These are phyloP conservation scores for Anagyrus pseudococci DNA, from an alignment of 2,888 invertebrate species.

Conservation along the genomic window DNA sequence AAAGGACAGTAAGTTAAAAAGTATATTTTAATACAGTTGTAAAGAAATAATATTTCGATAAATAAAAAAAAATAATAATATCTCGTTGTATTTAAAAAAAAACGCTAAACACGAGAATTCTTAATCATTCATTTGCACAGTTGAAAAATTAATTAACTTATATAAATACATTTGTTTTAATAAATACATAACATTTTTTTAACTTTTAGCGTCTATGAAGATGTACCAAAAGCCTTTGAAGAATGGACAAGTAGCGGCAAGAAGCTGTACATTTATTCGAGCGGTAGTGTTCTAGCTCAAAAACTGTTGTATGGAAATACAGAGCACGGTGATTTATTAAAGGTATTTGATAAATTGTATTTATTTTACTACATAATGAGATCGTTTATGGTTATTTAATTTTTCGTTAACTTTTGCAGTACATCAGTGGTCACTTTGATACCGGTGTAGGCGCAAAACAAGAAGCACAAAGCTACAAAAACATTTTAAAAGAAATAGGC, in stretches of 20 bases:
- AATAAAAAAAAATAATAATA: background rate
- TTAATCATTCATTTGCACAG: background rate
- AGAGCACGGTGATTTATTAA: conserved; percentile 76
- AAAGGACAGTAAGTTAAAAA: conserved; percentile 84
- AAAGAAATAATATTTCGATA: background rate
- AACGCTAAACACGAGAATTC: background rate
- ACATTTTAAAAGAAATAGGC: conserved; percentile 75
- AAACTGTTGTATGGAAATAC: conserved; percentile 84
- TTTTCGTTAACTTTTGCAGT: conserved; percentile 54
- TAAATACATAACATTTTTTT: no score
- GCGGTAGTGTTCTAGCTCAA: conserved; percentile 90
- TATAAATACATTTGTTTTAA: conserved; percentile 12
- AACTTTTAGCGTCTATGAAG: conserved; percentile 85
- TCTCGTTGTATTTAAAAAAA: background rate
- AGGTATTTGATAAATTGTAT: conserved; percentile 58
- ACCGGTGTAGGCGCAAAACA: conserved; percentile 84
- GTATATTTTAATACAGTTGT: background rate
- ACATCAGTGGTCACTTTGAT: conserved; percentile 83
- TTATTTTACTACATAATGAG: background rate
- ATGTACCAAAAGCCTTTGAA: conserved; percentile 79
- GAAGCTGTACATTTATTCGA: conserved; percentile 86
- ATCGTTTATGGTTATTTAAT: background rate
- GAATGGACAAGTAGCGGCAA: conserved; percentile 74
- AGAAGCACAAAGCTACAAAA: conserved; percentile 78
- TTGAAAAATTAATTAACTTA: background rate